A percentile compares a stretch with the other conserved stretches of the same genome.
Conservation (phyloP, 1,140 invertebrate species). For the Mycetomoellerius zeteki region DNA sequence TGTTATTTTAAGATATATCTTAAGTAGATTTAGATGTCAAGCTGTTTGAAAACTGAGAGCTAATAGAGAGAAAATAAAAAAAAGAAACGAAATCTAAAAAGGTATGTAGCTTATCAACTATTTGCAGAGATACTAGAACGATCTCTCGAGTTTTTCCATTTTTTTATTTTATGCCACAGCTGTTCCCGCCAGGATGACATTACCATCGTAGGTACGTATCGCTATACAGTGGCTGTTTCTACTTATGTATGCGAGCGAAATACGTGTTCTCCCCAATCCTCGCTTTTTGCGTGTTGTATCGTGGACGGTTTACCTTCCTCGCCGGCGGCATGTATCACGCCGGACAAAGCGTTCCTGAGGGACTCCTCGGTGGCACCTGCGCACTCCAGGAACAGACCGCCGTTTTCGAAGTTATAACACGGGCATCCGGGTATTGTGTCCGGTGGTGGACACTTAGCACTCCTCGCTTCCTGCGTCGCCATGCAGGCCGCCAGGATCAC, state of each 20-base stretch:
- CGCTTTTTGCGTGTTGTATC: conserved; percentile 53
- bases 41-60: neutral
- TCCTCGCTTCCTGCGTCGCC: conserved; percentile 73
- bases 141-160: neutral
- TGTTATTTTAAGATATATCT: neutral
- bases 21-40: neutral
- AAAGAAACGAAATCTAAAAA: neutral
- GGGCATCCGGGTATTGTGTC: conserved; percentile 89
- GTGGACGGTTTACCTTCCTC: conserved; percentile 73
- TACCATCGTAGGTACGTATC: conserved; percentile 11
- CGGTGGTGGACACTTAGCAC: conserved; percentile 83
- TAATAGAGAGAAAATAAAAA: neutral
- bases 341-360: conserved; percentile 81
- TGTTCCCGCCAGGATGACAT: conserved; percentile 17
- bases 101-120: conserved; percentile 2
- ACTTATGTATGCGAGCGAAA: conserved; percentile 51
- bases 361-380: conserved; percentile 91
- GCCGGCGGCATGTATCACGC: conserved; percentile 75
- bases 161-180: conserved; percentile 37
- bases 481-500: conserved; percentile 76
- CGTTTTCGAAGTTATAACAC: conserved; percentile 97
- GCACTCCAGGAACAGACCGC: conserved; percentile 96
- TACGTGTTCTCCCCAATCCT: conserved; percentile 47
- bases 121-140: conserved; percentile 14
- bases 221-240: conserved; percentile 26